A percentile compares a stretch with the other conserved stretches of the same genome.
phyloP scores from a whole-genome alignment of 2,888 invertebrate species.

The Hyposoter dolosus region DNA sequence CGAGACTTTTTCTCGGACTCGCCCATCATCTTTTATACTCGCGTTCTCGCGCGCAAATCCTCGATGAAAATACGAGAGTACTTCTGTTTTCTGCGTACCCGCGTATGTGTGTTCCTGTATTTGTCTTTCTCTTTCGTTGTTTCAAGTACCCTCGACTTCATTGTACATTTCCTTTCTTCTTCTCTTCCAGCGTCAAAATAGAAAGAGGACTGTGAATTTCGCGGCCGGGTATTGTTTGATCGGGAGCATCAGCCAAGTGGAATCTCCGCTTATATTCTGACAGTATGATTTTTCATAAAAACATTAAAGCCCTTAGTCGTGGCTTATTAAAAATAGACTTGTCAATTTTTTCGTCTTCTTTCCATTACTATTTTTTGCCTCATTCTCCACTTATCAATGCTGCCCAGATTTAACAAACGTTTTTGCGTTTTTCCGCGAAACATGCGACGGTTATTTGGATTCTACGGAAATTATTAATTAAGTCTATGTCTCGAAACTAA shows the following conservation, averaged over 20 bases:
- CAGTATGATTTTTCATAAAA: slow-evolving; percentile 16
- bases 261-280: slow-evolving; percentile 8
- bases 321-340: background rate
- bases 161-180: slow-evolving; percentile 10
- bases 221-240: slow-evolving; percentile 12
- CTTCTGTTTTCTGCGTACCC: background rate
- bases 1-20: slow-evolving; percentile 16
- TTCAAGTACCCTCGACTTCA: slow-evolving; percentile 2
- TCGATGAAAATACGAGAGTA: slow-evolving; percentile 36
- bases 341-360: background rate
- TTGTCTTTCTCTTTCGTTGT: slow-evolving; percentile 9
- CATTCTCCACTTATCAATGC: background rate
- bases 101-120: background rate
- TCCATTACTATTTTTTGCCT: background rate
- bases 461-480: background rate
- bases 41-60: slow-evolving; percentile 35
- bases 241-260: slow-evolving; percentile 1
- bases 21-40: slow-evolving; percentile 35
- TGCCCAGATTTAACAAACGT: background rate
- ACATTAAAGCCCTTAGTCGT: background rate
- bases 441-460: background rate
- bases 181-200: slow-evolving; percentile 18
- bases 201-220: slow-evolving; percentile 1
- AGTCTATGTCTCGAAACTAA: background rate
- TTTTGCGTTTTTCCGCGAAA: background rate